Evolutionary conservation across 2,888 invertebrate species (phyloP).

Genomic region (Dione vanillae): DNA sequence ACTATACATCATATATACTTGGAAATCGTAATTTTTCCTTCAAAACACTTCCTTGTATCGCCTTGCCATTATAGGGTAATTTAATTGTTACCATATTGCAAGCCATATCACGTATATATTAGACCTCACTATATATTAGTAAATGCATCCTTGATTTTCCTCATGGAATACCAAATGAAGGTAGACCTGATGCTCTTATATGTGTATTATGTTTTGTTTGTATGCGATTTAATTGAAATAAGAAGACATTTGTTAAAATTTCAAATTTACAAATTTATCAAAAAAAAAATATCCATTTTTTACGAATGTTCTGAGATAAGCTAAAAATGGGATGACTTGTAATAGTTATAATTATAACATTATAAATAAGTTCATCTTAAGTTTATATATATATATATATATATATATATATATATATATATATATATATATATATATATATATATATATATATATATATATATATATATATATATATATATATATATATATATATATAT

Average conservation of each 20-base stretch:
- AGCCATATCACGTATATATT: constrained; percentile 39
- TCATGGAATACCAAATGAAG: constrained; percentile 35
- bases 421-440: too few species aligned
- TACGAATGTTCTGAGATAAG: too few species aligned
- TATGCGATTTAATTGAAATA: neutral
- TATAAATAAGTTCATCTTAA: too few species aligned
- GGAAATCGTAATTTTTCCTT: constrained; percentile 15
- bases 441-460: too few species aligned
- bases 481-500: too few species aligned
- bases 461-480: too few species aligned
- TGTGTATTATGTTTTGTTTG: neutral
- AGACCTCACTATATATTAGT: constrained; percentile 35
- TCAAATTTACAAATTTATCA: constrained; percentile 3
- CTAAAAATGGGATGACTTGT: too few species aligned
- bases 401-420: too few species aligned
- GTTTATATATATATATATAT: too few species aligned
- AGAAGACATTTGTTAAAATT: too few species aligned
- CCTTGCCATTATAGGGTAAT: neutral
- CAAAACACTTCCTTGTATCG: constrained; percentile 2
- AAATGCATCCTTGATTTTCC: constrained; percentile 33
- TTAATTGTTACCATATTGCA: constrained; percentile 26
- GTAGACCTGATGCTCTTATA: neutral
- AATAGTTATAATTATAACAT: too few species aligned
- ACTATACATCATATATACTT: neutral
- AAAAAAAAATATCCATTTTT: neutral